A percentile compares a stretch with the other conserved stretches of the same genome.
Conservation (phyloP, 2,113 vertebrate genomes). For the Saiga tatarica region DNA sequence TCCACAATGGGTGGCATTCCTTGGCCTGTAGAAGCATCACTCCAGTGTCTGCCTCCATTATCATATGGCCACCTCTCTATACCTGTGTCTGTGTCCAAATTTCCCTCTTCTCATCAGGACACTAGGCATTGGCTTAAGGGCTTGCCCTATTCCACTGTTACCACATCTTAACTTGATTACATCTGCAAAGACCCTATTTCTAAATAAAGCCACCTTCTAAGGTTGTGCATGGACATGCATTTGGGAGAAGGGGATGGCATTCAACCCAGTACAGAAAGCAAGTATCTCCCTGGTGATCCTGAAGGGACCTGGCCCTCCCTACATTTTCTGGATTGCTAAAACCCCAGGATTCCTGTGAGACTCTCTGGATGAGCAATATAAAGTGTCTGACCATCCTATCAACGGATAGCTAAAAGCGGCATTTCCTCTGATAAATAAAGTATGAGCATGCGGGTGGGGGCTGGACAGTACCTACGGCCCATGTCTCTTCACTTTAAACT, state of each 20-base stretch:
- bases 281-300: background rate
- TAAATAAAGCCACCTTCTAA: background rate
- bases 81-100: background rate
- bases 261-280: background rate
- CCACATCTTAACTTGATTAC: background rate
- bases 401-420: background rate
- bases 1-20: background rate
- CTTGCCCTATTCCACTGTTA: background rate
- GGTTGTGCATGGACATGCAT: background rate
- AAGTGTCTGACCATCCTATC: background rate
- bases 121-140: background rate
- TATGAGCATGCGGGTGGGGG: fast-evolving
- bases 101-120: background rate
- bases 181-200: background rate
- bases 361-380: background rate
- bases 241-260: background rate
- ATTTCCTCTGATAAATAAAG: background rate
- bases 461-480: background rate
- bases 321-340: background rate
- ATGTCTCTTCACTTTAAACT: background rate
- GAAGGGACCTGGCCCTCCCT: background rate
- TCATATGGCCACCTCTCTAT: background rate
- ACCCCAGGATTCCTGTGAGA: background rate
- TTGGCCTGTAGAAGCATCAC: background rate
- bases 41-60: background rate